Percentiles rank a stretch among this genome's conserved stretches.
phyloP scores from a whole-genome alignment of 2,888 invertebrate genomes.

The Pheosia gnoma region DNA sequence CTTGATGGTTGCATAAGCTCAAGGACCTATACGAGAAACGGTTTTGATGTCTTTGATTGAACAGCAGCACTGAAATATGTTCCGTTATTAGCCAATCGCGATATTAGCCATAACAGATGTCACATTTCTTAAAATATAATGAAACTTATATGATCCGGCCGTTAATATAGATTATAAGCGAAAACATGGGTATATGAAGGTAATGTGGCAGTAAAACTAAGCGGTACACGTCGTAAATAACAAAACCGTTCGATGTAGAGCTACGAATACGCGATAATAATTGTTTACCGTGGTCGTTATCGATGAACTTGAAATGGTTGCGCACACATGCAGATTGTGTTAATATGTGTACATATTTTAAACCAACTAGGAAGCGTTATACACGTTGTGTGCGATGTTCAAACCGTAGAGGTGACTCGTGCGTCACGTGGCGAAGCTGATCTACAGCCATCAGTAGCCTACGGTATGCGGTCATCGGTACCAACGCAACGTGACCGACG shows the following conservation, averaged over 20 bases:
- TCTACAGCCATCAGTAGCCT: conserved; percentile 22
- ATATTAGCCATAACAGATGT: too few relatives aligned
- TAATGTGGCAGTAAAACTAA: background rate
- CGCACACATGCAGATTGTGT: conserved; percentile 61
- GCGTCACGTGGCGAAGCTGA: conserved; percentile 48
- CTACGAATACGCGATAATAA: conserved; percentile 57
- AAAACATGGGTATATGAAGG: background rate
- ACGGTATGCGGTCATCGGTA: conserved; percentile 38
- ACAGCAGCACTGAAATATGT: too few relatives aligned
- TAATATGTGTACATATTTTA: conserved; percentile 57
- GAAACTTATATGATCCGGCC: too few relatives aligned
- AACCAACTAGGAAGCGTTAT: conserved; percentile 65
- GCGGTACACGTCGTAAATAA: conserved; percentile 4
- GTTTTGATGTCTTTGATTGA: too few relatives aligned
- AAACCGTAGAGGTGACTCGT: conserved; percentile 47
- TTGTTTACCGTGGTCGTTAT: conserved; percentile 64
- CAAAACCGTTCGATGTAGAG: conserved; percentile 48
- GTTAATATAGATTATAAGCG: background rate
- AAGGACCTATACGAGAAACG: too few relatives aligned
- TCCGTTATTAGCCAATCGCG: too few relatives aligned
- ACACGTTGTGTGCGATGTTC: conserved; percentile 49
- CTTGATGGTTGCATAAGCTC: background rate
- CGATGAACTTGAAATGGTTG: conserved; percentile 72
- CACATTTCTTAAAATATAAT: too few relatives aligned
- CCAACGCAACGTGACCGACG: conserved; percentile 38